Evolutionary conservation across 2,797 vertebrate genomes (phyloP).

Genomic region (Ptychadena robeensis): DNA sequence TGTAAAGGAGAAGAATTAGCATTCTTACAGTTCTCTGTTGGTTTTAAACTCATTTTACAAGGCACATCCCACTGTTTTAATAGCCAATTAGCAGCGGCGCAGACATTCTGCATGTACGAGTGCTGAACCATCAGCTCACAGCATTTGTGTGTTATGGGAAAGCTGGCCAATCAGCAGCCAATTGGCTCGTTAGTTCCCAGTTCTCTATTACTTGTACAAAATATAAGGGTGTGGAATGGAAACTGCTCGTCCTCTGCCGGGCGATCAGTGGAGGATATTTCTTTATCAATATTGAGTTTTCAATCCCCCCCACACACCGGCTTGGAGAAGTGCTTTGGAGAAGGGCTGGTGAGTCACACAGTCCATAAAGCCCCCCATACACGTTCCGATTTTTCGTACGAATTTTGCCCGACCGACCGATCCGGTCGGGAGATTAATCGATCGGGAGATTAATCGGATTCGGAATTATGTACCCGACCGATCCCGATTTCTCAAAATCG

Average conservation of each 20-base stretch:
- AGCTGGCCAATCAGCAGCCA: conserved; percentile 33
- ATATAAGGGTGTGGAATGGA: not conserved
- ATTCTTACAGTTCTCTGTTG: not conserved
- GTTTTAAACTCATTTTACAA: conserved; percentile 23
- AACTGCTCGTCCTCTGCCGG: conserved; percentile 54
- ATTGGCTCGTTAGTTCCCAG: conserved; percentile 65
- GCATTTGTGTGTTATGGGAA: conserved; percentile 16
- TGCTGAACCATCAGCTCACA: conserved; percentile 3
- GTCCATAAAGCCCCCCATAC: no score
- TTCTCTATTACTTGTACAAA: conserved; percentile 39
- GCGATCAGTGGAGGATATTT: conserved; percentile 32
- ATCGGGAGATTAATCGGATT: no score
- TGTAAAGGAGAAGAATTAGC: conserved; percentile 11
- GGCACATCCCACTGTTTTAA: conserved; percentile 35
- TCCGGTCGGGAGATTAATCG: no score
- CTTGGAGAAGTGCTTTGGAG: no score
- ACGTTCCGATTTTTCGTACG: no score
- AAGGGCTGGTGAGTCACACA: no score
- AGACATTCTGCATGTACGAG: conserved; percentile 1
- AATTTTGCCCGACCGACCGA: no score
- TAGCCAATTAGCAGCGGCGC: conserved; percentile 21
- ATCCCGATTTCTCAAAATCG: no score
- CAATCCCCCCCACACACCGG: no score
- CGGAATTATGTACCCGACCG: no score
- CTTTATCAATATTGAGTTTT: not conserved